A percentile compares a stretch with the other conserved stretches of the same genome.
phyloP scores from a whole-genome alignment of 2,113 vertebrate genomes.

The Anhinga rufa region DNA sequence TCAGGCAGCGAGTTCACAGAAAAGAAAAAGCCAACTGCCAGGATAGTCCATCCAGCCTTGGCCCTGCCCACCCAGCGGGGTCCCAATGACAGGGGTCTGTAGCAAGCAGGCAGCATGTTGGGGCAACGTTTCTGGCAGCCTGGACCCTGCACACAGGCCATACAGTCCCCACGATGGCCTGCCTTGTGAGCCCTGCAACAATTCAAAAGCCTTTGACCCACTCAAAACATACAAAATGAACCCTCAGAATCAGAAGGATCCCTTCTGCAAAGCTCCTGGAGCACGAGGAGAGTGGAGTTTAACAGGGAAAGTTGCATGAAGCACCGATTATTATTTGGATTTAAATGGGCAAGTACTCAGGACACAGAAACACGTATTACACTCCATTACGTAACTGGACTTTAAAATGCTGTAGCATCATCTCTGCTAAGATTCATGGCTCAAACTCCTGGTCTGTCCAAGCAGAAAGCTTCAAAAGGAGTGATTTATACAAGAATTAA shows the following conservation, averaged over 20 bases:
- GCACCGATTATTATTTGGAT: background rate
- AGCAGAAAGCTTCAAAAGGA: background rate
- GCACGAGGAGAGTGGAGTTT: background rate
- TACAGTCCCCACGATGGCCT: background rate
- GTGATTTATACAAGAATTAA: background rate
- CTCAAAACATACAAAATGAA: background rate
- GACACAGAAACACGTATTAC: background rate
- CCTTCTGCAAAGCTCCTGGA: background rate
- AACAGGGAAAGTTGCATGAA: background rate
- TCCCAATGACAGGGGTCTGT: background rate
- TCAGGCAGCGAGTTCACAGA: background rate
- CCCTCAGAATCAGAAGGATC: background rate
- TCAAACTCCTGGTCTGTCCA: background rate
- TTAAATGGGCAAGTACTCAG: background rate
- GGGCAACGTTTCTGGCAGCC: background rate
- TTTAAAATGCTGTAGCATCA: background rate
- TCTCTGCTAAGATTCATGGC: background rate
- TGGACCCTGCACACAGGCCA: accelerated
- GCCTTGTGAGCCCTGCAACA: background rate
- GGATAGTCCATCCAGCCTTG: background rate
- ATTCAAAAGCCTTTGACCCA: background rate
- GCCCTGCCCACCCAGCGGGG: background rate
- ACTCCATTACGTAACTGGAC: background rate
- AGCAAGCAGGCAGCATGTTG: background rate
- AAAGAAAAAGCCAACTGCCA: background rate